Evolutionary conservation across 2,797 vertebrate genomes (phyloP).

Genomic region (Petrocephalus sullivani): DNA sequence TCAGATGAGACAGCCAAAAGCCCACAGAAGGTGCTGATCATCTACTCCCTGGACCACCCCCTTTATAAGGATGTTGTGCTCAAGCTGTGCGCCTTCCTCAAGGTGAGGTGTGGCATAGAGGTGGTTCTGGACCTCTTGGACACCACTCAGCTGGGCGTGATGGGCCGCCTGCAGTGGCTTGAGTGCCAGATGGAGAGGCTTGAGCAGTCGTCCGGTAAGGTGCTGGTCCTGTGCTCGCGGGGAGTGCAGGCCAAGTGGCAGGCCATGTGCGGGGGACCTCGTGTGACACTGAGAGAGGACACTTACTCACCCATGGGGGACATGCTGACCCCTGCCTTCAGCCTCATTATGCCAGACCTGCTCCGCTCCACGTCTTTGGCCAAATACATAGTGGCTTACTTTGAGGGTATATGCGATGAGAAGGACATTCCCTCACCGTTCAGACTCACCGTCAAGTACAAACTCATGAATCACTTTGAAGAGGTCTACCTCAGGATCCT

Average conservation of each 20-base stretch:
- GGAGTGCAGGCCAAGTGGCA: conserved; percentile 89
- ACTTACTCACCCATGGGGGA: conserved; percentile 67
- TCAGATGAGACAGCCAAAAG: conserved; percentile 11
- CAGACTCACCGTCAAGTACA: conserved; percentile 72
- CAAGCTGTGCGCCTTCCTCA: conserved; percentile 82
- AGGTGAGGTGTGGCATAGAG: conserved; percentile 75
- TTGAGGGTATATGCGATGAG: conserved; percentile 70
- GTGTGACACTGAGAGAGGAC: conserved; percentile 71
- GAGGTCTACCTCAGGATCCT: conserved; percentile 86
- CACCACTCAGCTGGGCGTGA: conserved; percentile 65
- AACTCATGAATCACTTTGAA: conserved; percentile 86
- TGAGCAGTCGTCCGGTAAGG: conserved; percentile 68
- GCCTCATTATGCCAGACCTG: conserved; percentile 82
- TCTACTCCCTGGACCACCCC: conserved; percentile 90
- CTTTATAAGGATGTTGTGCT: conserved; percentile 81
- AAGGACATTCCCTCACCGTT: conserved; percentile 80
- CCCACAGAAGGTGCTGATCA: conserved; percentile 72
- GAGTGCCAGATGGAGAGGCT: conserved; percentile 76
- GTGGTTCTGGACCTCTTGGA: conserved; percentile 82
- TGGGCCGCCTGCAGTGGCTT: conserved; percentile 80
- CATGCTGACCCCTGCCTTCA: conserved; percentile 81
- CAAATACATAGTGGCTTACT: conserved; percentile 86
- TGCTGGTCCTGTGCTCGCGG: conserved; percentile 82
- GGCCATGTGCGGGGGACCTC: conserved; percentile 72
- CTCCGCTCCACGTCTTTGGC: conserved; percentile 74